A percentile compares a stretch with the other conserved stretches of the same genome.
phyloP scores from a whole-genome alignment of 2,888 invertebrate genomes.

The Gastrophysa polygoni region DNA sequence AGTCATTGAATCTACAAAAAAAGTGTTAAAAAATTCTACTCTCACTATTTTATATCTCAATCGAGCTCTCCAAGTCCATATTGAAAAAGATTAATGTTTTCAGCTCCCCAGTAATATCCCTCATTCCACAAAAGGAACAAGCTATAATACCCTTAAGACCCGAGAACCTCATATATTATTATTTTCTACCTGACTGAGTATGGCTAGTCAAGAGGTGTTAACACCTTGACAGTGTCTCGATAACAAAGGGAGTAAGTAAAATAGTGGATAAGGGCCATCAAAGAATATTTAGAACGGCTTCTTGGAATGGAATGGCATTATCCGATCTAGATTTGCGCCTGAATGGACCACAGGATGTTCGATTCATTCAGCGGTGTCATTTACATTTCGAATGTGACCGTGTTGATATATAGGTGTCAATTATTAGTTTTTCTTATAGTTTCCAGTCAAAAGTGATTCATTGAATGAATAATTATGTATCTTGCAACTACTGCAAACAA shows the following conservation, averaged over 20 bases:
- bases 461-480: too few species aligned
- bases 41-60: slow-evolving; percentile 3
- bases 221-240: slow-evolving; percentile 32
- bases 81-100: slow-evolving; percentile 13
- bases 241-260: slow-evolving; percentile 18
- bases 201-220: slow-evolving; percentile 38
- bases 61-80: background rate
- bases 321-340: slow-evolving; percentile 15
- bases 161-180: slow-evolving; percentile 14
- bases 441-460: too few species aligned
- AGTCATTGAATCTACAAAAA: too few species aligned
- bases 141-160: slow-evolving; percentile 3
- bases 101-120: slow-evolving; percentile 19
- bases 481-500: too few species aligned
- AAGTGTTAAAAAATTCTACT: too few species aligned
- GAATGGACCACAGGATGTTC: too few species aligned
- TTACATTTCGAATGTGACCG: too few species aligned
- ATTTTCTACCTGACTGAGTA: slow-evolving; percentile 31
- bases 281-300: background rate
- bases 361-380: too few species aligned
- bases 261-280: slow-evolving; percentile 24
- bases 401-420: too few species aligned
- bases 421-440: too few species aligned
- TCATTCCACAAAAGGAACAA: slow-evolving; percentile 9
- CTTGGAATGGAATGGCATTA: slow-evolving; percentile 5